Percentiles rank a stretch among this genome's conserved stretches.
phyloP scores from a whole-genome alignment of 2,113 vertebrate species.

The Rynchops niger region DNA sequence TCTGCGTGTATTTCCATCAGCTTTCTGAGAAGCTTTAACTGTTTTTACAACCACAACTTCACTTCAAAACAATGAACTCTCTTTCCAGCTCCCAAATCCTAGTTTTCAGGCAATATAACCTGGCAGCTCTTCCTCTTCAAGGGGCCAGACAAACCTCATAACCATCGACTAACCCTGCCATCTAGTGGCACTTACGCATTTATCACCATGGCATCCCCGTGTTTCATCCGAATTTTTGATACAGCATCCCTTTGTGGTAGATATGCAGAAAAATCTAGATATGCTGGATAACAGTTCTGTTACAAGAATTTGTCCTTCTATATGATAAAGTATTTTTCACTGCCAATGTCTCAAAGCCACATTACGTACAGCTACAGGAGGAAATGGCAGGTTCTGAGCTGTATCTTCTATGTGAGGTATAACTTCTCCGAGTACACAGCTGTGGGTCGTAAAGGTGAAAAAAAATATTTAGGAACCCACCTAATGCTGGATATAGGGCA shows the following conservation, averaged over 20 bases:
- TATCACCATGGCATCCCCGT: accelerated
- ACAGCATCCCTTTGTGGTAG: not conserved
- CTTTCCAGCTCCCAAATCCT: not conserved
- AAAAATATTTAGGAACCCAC: not conserved
- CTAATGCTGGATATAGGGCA: not conserved
- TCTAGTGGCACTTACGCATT: not conserved
- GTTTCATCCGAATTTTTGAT: accelerated
- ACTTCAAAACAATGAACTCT: not conserved
- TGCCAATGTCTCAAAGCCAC: not conserved
- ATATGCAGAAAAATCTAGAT: accelerated
- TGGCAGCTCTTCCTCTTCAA: not conserved
- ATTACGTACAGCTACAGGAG: accelerated
- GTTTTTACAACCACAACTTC: not conserved
- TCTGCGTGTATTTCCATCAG: not conserved
- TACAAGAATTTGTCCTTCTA: not conserved
- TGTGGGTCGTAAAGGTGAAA: not conserved
- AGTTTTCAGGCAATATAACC: not conserved
- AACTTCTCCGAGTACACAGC: not conserved
- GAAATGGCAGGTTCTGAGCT: not conserved
- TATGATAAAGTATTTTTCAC: not conserved
- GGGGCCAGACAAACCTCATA: not conserved
- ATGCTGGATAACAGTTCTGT: not conserved
- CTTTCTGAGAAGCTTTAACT: not conserved
- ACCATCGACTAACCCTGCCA: not conserved
- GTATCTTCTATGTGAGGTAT: not conserved